phyloP scores from a whole-genome alignment of 2,888 invertebrate genomes.

The Cataglyphis livida region DNA sequence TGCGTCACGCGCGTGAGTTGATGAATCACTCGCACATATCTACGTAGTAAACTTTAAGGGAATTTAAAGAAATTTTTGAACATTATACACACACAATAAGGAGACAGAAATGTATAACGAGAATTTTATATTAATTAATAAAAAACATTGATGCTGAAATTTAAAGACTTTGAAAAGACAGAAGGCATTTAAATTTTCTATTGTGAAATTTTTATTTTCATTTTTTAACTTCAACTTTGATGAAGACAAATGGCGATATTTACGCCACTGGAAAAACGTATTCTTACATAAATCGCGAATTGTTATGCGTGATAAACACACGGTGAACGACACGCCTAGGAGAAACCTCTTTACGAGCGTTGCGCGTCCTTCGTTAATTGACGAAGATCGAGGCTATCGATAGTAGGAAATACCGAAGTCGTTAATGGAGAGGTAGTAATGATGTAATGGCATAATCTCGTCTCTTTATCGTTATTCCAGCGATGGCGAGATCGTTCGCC shows the following conservation, averaged over 20 bases:
- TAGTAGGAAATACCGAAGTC: not conserved
- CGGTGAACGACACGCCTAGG: slow-evolving; percentile 13
- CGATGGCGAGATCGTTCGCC: not conserved
- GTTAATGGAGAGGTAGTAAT: not conserved
- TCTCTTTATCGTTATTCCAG: slow-evolving; percentile 44
- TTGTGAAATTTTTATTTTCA: too few species aligned
- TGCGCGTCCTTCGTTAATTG: not conserved
- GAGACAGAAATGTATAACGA: not conserved
- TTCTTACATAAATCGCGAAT: not conserved
- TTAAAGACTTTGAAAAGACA: not conserved
- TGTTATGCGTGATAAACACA: not conserved
- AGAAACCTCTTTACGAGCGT: slow-evolving; percentile 27
- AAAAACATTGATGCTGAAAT: not conserved
- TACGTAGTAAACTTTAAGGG: slow-evolving; percentile 20
- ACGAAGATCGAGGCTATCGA: slow-evolving; percentile 30
- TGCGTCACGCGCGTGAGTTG: slow-evolving; percentile 49
- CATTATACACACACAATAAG: not conserved
- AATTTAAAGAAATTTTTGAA: not conserved
- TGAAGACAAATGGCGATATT: not conserved
- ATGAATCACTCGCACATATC: slow-evolving; percentile 53
- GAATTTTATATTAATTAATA: not conserved
- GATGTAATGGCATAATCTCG: not conserved
- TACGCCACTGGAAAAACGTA: not conserved
- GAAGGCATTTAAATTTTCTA: not conserved
- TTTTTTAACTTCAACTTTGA: not conserved